Conservation (phyloP, 2,113 vertebrate species). For the Oryzias melastigma region DNA sequence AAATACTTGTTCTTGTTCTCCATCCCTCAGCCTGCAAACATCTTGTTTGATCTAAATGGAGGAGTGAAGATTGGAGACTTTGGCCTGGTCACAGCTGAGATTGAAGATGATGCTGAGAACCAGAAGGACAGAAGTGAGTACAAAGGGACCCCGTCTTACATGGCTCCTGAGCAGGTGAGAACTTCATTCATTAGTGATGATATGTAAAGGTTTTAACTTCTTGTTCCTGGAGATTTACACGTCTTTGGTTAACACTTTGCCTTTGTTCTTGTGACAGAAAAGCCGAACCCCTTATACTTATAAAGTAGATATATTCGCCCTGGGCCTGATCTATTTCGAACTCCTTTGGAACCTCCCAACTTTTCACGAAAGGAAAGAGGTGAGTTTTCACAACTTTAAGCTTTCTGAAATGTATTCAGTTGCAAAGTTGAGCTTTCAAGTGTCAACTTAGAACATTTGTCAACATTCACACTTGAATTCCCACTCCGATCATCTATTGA, state of each 20-base stretch:
- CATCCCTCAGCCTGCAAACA: slow-evolving; percentile 82
- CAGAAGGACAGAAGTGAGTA: slow-evolving; percentile 55
- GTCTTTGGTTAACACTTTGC: not conserved
- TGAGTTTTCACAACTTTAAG: slow-evolving; percentile 37
- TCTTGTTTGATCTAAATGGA: slow-evolving; percentile 78
- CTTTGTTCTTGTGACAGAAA: slow-evolving; percentile 44
- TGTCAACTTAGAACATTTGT: too few relatives aligned
- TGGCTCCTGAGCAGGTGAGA: slow-evolving; percentile 77
- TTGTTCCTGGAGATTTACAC: not conserved
- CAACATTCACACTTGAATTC: too few relatives aligned
- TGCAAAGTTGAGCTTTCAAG: too few relatives aligned
- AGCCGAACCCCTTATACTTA: slow-evolving; percentile 68
- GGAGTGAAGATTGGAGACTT: slow-evolving; percentile 90
- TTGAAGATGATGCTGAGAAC: slow-evolving; percentile 28
- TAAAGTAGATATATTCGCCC: slow-evolving; percentile 87
- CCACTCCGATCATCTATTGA: too few relatives aligned
- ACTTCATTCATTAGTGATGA: not conserved
- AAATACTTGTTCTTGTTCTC: too few relatives aligned
- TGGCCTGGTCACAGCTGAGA: slow-evolving; percentile 79
- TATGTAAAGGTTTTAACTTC: not conserved
- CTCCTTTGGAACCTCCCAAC: slow-evolving; percentile 66
- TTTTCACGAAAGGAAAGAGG: slow-evolving; percentile 37
- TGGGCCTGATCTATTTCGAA: slow-evolving; percentile 88
- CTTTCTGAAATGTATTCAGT: not conserved
- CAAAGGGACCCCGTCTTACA: slow-evolving; percentile 64